Percentiles rank a stretch among this genome's conserved stretches.
These are phyloP conservation scores for Ibidorhyncha struthersii DNA, from an alignment of 2,113 vertebrate species.

Conservation along the genomic window DNA sequence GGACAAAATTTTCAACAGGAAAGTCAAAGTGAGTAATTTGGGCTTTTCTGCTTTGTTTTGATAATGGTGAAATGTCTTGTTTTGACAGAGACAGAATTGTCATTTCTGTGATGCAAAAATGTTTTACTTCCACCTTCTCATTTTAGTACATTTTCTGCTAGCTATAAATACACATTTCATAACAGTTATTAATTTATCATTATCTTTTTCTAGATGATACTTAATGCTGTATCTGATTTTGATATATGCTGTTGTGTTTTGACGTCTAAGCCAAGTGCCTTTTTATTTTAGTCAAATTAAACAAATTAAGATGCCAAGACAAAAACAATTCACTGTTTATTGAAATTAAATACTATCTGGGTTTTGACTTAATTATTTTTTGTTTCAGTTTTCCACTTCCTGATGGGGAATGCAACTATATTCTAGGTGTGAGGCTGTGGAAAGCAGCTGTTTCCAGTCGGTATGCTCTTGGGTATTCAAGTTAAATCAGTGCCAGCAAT, in stretches of 20 bases:
- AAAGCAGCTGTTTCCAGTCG: background rate
- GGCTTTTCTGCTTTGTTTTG: slow-evolving; percentile 17
- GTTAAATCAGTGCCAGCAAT: background rate
- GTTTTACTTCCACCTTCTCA: background rate
- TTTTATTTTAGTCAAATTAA: slow-evolving; percentile 26
- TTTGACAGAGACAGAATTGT: background rate
- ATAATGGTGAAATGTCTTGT: background rate
- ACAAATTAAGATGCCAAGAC: background rate
- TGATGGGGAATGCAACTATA: background rate
- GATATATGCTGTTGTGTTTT: background rate
- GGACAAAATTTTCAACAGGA: background rate
- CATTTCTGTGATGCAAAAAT: background rate
- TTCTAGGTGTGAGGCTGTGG: background rate
- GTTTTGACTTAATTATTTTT: background rate
- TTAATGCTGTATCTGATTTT: background rate
- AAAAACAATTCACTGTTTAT: background rate
- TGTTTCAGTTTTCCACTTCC: background rate
- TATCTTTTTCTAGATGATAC: background rate
- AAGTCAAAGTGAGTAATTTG: slow-evolving; percentile 6
- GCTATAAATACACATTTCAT: background rate
- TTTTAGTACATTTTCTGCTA: background rate
- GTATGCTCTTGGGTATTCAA: background rate
- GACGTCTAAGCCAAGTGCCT: background rate
- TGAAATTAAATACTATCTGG: background rate
- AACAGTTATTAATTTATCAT: background rate